phyloP scores from a whole-genome alignment of 2,888 invertebrate genomes.

The Alcis repandata region DNA sequence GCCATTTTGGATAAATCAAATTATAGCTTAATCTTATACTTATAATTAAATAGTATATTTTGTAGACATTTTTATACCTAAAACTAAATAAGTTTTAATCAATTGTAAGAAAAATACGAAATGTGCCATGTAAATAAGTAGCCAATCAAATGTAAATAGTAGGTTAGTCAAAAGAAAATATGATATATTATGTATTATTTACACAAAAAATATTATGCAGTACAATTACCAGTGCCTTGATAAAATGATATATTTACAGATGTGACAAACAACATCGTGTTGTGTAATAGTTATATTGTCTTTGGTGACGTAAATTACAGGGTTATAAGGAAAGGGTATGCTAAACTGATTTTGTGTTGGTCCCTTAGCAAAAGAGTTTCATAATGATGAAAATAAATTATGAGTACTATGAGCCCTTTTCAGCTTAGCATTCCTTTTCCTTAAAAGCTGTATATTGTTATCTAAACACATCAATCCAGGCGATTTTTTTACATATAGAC shows the following conservation, averaged over 20 bases:
- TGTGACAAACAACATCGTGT: slow-evolving; percentile 6
- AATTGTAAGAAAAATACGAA: slow-evolving; percentile 48
- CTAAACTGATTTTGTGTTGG: no score
- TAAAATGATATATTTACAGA: slow-evolving; percentile 35
- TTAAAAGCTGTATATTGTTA: not conserved
- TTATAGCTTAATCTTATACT: slow-evolving; percentile 28
- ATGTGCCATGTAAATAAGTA: slow-evolving; percentile 82
- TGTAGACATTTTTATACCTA: slow-evolving; percentile 28
- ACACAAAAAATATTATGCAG: slow-evolving; percentile 50
- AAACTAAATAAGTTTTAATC: slow-evolving; percentile 8
- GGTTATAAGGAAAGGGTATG: no score
- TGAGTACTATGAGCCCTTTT: no score
- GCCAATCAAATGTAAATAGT: slow-evolving; percentile 53
- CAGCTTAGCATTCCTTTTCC: no score
- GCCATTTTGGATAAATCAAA: slow-evolving; percentile 47
- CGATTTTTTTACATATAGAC: not conserved
- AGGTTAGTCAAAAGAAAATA: slow-evolving; percentile 40
- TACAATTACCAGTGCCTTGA: slow-evolving; percentile 71
- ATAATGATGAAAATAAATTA: no score
- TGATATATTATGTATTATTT: slow-evolving; percentile 46
- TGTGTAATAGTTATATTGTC: not conserved
- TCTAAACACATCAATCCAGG: not conserved
- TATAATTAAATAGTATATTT: slow-evolving; percentile 30
- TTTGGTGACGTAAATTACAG: no score
- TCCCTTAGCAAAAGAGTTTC: no score